phyloP scores from a whole-genome alignment of 2,113 vertebrate species.

The Alces alces region DNA sequence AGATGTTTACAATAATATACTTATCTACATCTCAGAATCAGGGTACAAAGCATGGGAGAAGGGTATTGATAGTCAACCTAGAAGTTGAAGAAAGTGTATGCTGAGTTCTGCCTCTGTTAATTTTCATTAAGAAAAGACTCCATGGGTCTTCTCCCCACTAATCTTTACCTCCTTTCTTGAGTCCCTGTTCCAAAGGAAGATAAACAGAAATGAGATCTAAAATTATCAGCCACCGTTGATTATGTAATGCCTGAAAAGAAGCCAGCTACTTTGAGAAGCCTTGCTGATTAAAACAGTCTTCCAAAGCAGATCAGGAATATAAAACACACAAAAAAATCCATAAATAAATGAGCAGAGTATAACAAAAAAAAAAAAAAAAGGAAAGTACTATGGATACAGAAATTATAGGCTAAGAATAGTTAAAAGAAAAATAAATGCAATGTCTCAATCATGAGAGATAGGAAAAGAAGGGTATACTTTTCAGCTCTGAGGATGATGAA shows the following conservation, averaged over 20 bases:
- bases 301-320: not conserved
- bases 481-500: not conserved
- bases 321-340: not conserved
- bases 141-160: not conserved
- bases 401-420: not conserved
- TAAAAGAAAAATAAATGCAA: not conserved
- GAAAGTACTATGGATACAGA: not conserved
- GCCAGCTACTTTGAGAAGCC: not conserved
- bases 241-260: not conserved
- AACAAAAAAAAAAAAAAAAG: not conserved
- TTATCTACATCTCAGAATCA: not conserved
- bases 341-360: not conserved
- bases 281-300: not conserved
- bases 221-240: not conserved
- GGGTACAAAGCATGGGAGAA: not conserved
- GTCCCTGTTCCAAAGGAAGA: not conserved
- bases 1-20: not conserved
- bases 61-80: not conserved
- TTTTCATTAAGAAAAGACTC: not conserved
- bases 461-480: not conserved
- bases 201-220: conserved; percentile 10
- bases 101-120: not conserved
- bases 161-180: not conserved
- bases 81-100: not conserved
- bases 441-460: not conserved